Conservation (phyloP, 92 coral and sea anemone species). For the Actinostola sp. region DNA sequence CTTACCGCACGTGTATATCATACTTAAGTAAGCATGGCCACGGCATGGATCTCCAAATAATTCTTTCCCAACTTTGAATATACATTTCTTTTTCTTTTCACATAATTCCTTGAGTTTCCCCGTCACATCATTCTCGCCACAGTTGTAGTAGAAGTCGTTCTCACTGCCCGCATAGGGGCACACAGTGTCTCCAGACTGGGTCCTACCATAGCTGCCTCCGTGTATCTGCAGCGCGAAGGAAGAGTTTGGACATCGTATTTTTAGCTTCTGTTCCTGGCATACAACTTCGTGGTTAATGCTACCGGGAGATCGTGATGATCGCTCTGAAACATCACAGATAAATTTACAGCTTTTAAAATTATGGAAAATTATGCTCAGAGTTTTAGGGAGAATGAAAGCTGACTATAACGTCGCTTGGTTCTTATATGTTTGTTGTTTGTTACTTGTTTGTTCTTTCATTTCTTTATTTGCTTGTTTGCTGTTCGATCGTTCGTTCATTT, state of each 20-base stretch:
- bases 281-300: conserved; percentile 27
- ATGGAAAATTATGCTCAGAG: no score
- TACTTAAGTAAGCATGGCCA: conserved; percentile 52
- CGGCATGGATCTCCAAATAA: conserved; percentile 64
- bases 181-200: conserved; percentile 46
- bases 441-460: neutral
- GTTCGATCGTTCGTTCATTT: neutral
- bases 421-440: no score
- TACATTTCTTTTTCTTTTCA: conserved; percentile 50
- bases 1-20: conserved; percentile 77
- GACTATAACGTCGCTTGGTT: no score
- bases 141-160: conserved; percentile 35
- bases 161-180: conserved; percentile 57
- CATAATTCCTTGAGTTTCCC: conserved; percentile 36
- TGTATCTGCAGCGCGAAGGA: conserved; percentile 61
- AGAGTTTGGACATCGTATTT: conserved; percentile 62
- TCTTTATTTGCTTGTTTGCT: neutral
- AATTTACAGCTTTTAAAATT: no score
- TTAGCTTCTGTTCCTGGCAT: conserved; percentile 62
- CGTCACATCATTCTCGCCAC: conserved; percentile 51
- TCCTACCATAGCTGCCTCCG: conserved; percentile 77
- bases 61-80: conserved; percentile 21
- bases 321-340: no score
- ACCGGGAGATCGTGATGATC: no score
- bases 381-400: no score